Evolutionary conservation across 2,113 vertebrate species (phyloP).

Genomic region (Setophaga petechia): DNA sequence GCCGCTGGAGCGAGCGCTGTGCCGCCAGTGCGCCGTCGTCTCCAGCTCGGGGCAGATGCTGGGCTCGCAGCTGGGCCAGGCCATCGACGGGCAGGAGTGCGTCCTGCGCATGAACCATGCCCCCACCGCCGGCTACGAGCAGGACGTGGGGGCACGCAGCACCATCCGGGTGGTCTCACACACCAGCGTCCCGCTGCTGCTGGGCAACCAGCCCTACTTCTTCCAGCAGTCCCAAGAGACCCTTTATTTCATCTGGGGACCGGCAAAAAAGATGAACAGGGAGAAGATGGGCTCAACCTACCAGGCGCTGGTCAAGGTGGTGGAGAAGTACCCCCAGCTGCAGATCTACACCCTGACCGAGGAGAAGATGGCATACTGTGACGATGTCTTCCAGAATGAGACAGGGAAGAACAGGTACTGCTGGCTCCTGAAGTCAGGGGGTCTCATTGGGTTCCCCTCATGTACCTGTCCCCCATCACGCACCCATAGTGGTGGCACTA

Average conservation of each 20-base stretch:
- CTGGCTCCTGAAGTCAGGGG: background rate
- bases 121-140: constrained; percentile 83
- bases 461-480: fast-evolving
- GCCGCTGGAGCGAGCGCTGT: constrained; percentile 66
- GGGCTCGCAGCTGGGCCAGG: constrained; percentile 74
- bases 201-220: constrained; percentile 82
- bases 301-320: constrained; percentile 76
- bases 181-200: constrained; percentile 87
- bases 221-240: constrained; percentile 83
- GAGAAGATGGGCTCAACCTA: constrained; percentile 82
- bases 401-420: constrained; percentile 92
- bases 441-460: fast-evolving
- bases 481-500: background rate
- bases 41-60: constrained; percentile 97
- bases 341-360: constrained; percentile 85
- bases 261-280: constrained; percentile 84
- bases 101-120: constrained; percentile 95
- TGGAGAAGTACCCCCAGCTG: constrained; percentile 75
- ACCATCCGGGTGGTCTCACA: constrained; percentile 89
- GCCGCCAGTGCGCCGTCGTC: constrained; percentile 84
- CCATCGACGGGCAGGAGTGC: constrained; percentile 83
- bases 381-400: constrained; percentile 88
- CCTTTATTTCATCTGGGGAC: constrained; percentile 91
- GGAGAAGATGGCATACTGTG: constrained; percentile 86
- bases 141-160: constrained; percentile 84